Base-by-base conservation (phyloP, 1,140 invertebrate species). In the Cyrtorhinus lividipennis region DNA sequence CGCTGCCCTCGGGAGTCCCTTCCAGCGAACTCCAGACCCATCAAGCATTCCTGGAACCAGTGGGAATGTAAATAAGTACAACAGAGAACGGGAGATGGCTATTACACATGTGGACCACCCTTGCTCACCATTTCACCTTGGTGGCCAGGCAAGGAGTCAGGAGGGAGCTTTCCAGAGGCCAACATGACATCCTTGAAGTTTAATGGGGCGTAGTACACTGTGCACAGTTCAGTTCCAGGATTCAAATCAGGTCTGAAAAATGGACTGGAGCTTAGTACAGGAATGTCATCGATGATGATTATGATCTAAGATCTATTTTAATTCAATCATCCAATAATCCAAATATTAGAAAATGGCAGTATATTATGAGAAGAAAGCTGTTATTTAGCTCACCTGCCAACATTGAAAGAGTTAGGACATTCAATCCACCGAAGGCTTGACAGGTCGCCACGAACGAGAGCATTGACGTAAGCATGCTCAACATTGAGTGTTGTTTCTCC, bases 111-210 rank as follows among this genome's bases (percentile, higher is more conserved):
- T 44, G 38, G 8, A 10, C 38, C n/a, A 44, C 8, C n/a, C 8
- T 44, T 44, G 38, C n/a, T 44, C 38, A 71, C 70, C 64, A 72
- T 71, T 63, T 82, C 81, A n/a, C 85, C 85, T 45, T 89, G 74
- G 71, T 90, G 81, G 66, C 90, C 90, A 45, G 94, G 94, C 45
- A 98, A 79, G 38, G 94, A 90, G 78, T 98, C 94, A 23, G 92
- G 91, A 26, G 92, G 88, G 27, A 98, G 78, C 75, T 96, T 95
- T 64, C 95, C 95, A 24, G 90, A 92, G 1, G 94, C 93, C 66
- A 98, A 76, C 95, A 98, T 98, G 44, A 98, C 86, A 73, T 98
- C 95, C 63, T 94, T 83, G 84, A 98, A 98, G 75, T 98, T 98
- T 2, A 98, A 79, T 24, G 95, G 87, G 2, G 94, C 86, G 75